Conservation (phyloP, 2,888 invertebrate species). For the Endomychus coccineus region DNA sequence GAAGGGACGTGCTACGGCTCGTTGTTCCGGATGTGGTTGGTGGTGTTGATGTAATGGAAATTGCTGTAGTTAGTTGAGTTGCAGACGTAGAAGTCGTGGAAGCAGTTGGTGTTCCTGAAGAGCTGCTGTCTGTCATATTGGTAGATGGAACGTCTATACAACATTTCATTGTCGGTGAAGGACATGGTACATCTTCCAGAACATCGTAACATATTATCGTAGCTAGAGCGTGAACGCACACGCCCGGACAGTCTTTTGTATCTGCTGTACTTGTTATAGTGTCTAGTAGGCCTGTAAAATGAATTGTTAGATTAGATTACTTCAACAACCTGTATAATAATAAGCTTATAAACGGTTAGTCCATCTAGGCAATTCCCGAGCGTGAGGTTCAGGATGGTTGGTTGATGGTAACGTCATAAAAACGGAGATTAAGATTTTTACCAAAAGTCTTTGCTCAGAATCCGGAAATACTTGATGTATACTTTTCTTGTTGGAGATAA, state of each 20-base stretch:
- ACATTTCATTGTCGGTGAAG: conserved; percentile 74
- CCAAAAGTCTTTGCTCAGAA: no score
- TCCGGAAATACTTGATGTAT: no score
- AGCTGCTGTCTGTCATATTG: conserved; percentile 37
- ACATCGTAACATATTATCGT: conserved; percentile 82
- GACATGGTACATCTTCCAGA: conserved; percentile 72
- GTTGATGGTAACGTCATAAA: no score
- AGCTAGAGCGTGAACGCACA: conserved; percentile 79
- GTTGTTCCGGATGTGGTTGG: no score
- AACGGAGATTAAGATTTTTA: no score
- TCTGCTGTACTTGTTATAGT: conserved; percentile 79
- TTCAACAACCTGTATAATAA: no score
- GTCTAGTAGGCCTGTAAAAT: conserved; percentile 64
- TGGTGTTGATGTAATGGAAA: conserved; percentile 23
- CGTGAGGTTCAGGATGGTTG: no score
- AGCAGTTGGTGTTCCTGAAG: conserved; percentile 20
- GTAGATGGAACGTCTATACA: conserved; percentile 69
- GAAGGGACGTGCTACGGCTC: no score
- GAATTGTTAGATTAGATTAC: no score
- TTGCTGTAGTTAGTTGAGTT: conserved; percentile 29
- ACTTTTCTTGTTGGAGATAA: no score
- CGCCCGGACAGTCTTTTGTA: conserved; percentile 80
- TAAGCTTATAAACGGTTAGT: no score
- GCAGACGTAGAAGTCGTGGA: conserved; percentile 35
- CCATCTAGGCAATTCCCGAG: no score